Conservation (phyloP, 2,888 invertebrate genomes). For the Lathronympha strigana region DNA sequence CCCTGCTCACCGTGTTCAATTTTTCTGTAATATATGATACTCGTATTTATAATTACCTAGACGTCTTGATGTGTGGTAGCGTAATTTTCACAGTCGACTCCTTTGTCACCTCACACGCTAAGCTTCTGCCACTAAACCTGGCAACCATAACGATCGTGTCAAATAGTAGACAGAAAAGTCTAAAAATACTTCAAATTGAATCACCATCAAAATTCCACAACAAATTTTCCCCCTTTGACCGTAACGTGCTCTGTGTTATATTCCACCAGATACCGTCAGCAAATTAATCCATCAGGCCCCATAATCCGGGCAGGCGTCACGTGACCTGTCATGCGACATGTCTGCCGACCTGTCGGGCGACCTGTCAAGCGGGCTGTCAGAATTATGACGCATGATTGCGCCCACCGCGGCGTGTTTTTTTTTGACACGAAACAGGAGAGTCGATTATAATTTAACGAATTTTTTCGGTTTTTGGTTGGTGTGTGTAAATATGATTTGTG, state of each 20-base stretch:
- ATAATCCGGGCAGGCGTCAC: conserved; percentile 71
- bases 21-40: too few relatives aligned
- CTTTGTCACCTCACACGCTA: too few relatives aligned
- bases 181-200: neutral
- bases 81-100: too few relatives aligned
- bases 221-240: conserved; percentile 49
- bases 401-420: conserved; percentile 60
- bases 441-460: conserved; percentile 50
- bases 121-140: too few relatives aligned
- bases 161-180: too few relatives aligned
- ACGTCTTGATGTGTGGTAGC: too few relatives aligned
- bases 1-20: too few relatives aligned
- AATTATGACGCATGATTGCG: conserved; percentile 79
- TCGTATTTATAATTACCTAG: too few relatives aligned
- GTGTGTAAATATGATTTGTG: neutral
- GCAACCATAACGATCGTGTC: too few relatives aligned
- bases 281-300: conserved; percentile 80
- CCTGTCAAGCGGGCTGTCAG: conserved; percentile 74
- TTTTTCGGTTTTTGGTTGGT: conserved; percentile 29
- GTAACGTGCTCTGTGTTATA: conserved; percentile 56
- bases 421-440: conserved; percentile 61
- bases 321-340: conserved; percentile 52
- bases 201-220: conserved; percentile 16
- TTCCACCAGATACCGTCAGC: conserved; percentile 58
- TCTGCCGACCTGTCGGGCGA: conserved; percentile 63